Evolutionary conservation across 2,888 invertebrate species (phyloP), one percentile per base, ranked within the genome.

Genomic region (Xestia rhomboidea): DNA sequence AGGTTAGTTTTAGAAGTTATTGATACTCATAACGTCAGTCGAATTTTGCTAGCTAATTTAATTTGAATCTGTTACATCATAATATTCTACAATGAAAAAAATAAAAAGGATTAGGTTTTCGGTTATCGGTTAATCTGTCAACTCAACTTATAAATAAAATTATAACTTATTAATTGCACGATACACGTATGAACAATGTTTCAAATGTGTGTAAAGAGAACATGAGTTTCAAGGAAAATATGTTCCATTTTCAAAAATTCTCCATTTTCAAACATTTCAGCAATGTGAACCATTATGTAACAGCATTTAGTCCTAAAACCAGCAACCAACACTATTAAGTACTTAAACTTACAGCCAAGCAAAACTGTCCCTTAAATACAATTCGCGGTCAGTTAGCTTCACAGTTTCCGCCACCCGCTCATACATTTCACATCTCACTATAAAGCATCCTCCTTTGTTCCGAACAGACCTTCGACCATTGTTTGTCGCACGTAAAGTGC

Each of bases 401-500:
- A 13, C 34, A 74, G 21, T 60, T 76, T 38, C 66, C 60, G 57
- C n/a, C 41, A 41, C n/a, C 49, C 30, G 41, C 46, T 49, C 64
- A 81, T n/a, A 75, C 60, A 81, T 79, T 62, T 67, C 49, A 44
- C 75, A 51, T 67, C n/a, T 11, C 41, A 57, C 49, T 27, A 70
- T 79, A 71, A 76, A 79, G 41, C 62, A 67, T 57, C 21, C 51
- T 66, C 69, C 72, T 79, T 86, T 84, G 84, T 84, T 74, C 66
- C 1, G 57, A 84, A 0, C 57, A 68, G 15, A 68, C 76, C 81
- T 88, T 77, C 85, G 75, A 67, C 54, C 73, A 68, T 77, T 74
- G 77, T 82, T 75, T 76, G 57, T 24, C 6, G n/a, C 60, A 72
- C 72, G 75, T 75, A 57, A 79, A 80, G 75, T 87, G 88, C 87